A percentile compares a stretch with the other conserved stretches of the same genome.
These are phyloP conservation scores for Acronicta psi DNA, from an alignment of 2,888 invertebrate species.

Conservation along the genomic window DNA sequence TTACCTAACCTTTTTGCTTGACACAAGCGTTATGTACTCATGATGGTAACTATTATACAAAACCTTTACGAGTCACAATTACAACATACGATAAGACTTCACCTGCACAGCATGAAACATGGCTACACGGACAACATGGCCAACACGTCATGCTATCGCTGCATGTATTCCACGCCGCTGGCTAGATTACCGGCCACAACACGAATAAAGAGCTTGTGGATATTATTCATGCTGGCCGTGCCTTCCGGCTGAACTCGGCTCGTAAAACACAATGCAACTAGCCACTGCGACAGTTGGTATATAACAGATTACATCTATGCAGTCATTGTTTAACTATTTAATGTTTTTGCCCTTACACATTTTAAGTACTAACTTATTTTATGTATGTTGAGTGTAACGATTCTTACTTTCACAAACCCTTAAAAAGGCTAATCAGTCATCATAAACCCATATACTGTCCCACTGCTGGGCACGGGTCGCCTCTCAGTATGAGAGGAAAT, in stretches of 20 bases:
- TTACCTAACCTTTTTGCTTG: too few relatives aligned
- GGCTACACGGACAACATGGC: constrained; percentile 7
- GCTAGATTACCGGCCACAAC: constrained; percentile 16
- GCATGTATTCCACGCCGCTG: constrained; percentile 22
- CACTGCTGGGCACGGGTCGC: too few relatives aligned
- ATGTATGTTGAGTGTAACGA: too few relatives aligned
- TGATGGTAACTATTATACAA: background rate
- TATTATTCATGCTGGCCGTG: constrained; percentile 32
- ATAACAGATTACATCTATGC: background rate
- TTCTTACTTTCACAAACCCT: too few relatives aligned
- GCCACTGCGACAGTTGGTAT: background rate
- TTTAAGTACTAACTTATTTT: too few relatives aligned
- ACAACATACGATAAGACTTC: background rate
- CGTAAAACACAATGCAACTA: background rate
- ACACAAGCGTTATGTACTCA: too few relatives aligned
- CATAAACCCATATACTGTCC: too few relatives aligned
- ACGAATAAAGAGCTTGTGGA: constrained; percentile 22
- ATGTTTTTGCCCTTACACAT: too few relatives aligned
- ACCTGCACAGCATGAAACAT: constrained; percentile 13
- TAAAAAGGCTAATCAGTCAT: too few relatives aligned
- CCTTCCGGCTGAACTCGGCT: constrained; percentile 15
- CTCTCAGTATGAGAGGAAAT: too few relatives aligned
- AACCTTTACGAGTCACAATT: background rate
- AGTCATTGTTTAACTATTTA: too few relatives aligned
- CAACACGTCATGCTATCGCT: constrained; percentile 16